A percentile compares a stretch with the other conserved stretches of the same genome.
Conservation (phyloP, 1,140 invertebrate genomes). For the Bombus pyrosoma region DNA sequence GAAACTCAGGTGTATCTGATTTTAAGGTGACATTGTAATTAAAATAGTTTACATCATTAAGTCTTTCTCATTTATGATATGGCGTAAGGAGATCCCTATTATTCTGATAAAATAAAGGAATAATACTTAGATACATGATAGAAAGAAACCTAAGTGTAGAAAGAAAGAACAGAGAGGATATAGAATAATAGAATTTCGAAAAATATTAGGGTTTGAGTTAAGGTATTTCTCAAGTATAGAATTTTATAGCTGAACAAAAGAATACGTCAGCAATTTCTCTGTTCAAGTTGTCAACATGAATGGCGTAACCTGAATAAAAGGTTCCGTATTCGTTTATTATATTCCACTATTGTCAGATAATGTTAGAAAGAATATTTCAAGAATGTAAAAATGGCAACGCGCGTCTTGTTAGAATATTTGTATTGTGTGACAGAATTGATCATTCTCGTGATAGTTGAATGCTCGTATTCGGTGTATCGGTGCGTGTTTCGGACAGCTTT, state of each 20-base stretch:
- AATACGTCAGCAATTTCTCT: background rate
- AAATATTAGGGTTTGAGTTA: background rate
- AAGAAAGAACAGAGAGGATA: too few species aligned
- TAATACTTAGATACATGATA: too few species aligned
- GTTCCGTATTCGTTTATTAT: background rate
- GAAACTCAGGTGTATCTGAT: too few species aligned
- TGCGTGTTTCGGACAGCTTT: conserved; percentile 8
- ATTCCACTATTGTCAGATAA: background rate
- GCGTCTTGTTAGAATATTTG: conserved; percentile 6
- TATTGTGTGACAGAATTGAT: background rate
- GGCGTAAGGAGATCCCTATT: too few species aligned
- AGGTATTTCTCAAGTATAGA: background rate
- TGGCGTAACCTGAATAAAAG: conserved; percentile 39
- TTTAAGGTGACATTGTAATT: too few species aligned
- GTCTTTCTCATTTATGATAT: too few species aligned
- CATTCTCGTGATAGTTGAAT: background rate
- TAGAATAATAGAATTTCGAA: background rate
- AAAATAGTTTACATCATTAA: too few species aligned
- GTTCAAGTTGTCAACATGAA: conserved; percentile 20
- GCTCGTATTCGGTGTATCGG: background rate
- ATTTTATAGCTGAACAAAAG: conserved; percentile 14
- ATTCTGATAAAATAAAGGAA: too few species aligned
- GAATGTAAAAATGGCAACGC: conserved; percentile 17
- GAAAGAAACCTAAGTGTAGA: too few species aligned
- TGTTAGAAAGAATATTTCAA: background rate